These are phyloP conservation scores for Neogobius melanostomus DNA, from an alignment of 2,113 vertebrate species.

Conservation along the genomic window DNA sequence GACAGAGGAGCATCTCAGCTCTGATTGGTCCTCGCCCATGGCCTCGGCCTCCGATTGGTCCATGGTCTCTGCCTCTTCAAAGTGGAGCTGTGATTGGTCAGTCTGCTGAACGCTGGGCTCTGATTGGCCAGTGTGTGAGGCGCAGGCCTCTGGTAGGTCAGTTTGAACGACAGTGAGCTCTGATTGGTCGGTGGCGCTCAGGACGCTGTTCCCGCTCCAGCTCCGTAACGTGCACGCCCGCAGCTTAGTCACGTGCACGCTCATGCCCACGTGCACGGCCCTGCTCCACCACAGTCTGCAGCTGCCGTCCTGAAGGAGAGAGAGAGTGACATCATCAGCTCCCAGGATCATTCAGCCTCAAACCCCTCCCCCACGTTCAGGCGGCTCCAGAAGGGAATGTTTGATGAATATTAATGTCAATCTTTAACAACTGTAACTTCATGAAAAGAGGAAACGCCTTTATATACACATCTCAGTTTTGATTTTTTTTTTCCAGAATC, in stretches of 20 bases:
- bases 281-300: conserved; percentile 75
- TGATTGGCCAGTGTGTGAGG: conserved; percentile 7
- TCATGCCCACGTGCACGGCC: conserved; percentile 69
- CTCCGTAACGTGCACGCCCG: conserved; percentile 72
- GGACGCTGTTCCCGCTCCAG: conserved; percentile 68
- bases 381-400: too few species aligned
- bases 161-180: conserved; percentile 32
- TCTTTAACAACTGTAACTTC: too few species aligned
- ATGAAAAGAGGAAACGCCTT: too few species aligned
- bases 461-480: too few species aligned
- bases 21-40: conserved; percentile 25
- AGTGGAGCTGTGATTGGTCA: conserved; percentile 7
- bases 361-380: too few species aligned
- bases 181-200: conserved; percentile 74
- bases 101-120: conserved; percentile 16
- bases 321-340: too few species aligned
- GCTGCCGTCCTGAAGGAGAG: conserved; percentile 63
- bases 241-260: conserved; percentile 77
- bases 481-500: too few species aligned
- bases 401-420: too few species aligned
- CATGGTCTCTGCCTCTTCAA: conserved; percentile 54
- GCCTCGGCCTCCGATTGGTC: conserved; percentile 59
- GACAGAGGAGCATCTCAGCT: conserved; percentile 70
- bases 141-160: conserved; percentile 29
- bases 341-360: too few species aligned